Conservation (phyloP, 2,797 vertebrate species). For the Garrulus glandarius region DNA sequence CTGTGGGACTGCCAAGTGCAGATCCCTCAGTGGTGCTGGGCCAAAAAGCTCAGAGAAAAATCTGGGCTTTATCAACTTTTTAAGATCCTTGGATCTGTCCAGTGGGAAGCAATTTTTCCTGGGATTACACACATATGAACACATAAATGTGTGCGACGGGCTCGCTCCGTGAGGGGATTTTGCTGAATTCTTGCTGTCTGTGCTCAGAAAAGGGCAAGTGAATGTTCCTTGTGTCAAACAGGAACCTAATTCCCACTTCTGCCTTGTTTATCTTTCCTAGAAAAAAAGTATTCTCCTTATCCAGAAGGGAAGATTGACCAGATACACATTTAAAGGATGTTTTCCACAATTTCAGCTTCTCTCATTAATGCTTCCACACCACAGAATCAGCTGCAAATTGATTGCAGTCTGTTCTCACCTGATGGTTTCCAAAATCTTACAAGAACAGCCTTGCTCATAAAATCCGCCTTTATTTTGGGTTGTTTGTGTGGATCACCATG, state of each 20-base stretch:
- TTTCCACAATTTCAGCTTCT: background rate
- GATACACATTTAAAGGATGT: background rate
- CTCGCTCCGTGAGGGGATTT: background rate
- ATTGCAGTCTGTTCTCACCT: background rate
- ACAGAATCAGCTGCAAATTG: background rate
- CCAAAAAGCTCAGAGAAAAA: background rate
- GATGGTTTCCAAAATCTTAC: background rate
- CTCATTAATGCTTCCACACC: background rate
- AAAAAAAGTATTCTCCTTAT: background rate
- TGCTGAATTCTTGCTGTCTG: background rate
- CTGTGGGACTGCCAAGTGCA: rapidly evolving
- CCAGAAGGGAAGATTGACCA: background rate
- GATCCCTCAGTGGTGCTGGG: background rate
- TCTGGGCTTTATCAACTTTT: background rate
- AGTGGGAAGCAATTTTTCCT: background rate
- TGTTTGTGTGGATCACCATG: background rate
- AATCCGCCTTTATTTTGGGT: background rate
- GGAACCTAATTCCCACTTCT: background rate
- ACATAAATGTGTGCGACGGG: rapidly evolving
- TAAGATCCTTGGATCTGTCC: background rate
- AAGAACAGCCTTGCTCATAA: background rate
- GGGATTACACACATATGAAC: background rate
- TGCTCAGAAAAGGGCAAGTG: background rate
- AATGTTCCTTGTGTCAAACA: background rate
- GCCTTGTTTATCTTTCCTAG: background rate